Evolutionary conservation across 2,113 vertebrate species (phyloP).

Genomic region (Bubo scandiacus): DNA sequence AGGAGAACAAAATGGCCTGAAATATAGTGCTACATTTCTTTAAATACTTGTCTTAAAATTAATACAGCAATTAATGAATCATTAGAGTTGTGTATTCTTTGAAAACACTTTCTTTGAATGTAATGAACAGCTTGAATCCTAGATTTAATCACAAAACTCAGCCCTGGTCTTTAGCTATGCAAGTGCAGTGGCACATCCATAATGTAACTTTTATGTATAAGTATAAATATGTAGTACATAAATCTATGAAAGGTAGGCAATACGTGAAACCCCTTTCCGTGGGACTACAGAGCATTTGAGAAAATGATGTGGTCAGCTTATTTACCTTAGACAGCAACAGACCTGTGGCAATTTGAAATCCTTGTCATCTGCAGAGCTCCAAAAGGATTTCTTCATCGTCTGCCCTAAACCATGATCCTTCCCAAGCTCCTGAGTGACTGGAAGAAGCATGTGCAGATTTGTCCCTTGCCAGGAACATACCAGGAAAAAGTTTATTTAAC

Average conservation of each 20-base stretch:
- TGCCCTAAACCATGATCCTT: not conserved
- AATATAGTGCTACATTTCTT: not conserved
- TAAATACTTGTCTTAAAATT: not conserved
- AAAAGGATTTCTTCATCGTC: not conserved
- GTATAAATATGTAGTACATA: not conserved
- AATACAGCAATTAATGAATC: not conserved
- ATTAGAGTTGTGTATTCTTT: not conserved
- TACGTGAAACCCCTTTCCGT: not conserved
- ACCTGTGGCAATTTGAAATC: not conserved
- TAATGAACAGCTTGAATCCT: not conserved
- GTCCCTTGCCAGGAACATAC: not conserved
- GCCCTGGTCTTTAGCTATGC: not conserved
- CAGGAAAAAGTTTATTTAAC: conserved; percentile 6
- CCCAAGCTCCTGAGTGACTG: not conserved
- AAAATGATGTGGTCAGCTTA: not conserved
- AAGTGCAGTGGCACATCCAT: not conserved
- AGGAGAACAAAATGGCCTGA: not conserved
- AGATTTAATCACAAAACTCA: not conserved
- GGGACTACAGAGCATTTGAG: not conserved
- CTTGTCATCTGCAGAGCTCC: not conserved
- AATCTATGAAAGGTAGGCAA: not conserved
- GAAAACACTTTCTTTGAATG: not conserved
- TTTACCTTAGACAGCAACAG: not conserved
- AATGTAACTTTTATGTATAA: not conserved
- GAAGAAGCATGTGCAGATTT: not conserved